Base-by-base conservation (phyloP, 2,888 invertebrate species). In the Scaptodrosophila latifasciaeformis region DNA sequence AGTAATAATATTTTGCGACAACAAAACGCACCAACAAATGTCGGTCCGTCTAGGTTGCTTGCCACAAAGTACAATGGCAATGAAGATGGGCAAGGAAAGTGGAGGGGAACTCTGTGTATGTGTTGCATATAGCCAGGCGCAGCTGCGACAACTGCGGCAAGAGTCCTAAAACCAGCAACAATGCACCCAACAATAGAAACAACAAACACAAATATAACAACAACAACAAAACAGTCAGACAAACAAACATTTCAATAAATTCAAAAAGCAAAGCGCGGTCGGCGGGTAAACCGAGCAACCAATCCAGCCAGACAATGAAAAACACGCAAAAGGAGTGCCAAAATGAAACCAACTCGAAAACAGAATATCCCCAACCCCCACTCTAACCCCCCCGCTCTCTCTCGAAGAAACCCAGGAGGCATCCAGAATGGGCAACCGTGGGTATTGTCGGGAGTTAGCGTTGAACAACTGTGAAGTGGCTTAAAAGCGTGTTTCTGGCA, bases 1-100 rank as follows among this genome's bases (percentile, higher is more conserved):
- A 78, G 79, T 78, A 82, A 82, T 82, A 82, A 80, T 80, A 80
- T 80, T 82, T 80, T 82, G 74, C 55, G 78, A 70, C 74, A 80
- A 75, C 69, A 74, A 70, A n/a, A 63, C 54, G 61, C 62, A 66
- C 43, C 12, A 53, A 37, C 5, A 30, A 39, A 42, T 34, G 6
- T 18, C 15, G 34, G n/a, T 19, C 44, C 18, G 40, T 5, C 5
- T 17, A 43, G 21, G 17, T n/a, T 13, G 12, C 13, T 47, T 9
- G 15, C 2, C 7, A 29, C 30, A 15, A 9, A 42, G 13, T 31
- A 39, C 40, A 49, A 42, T 49, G 49, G 31, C 40, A 31, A 30
- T 34, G 24, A 44, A 2, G 31, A 7, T 3, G n/a, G n/a, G 17
- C 17, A 35, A 13, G 2, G 12, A 35, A 9, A 35, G 9, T 15